These are phyloP conservation scores for Cremastinae sp. DNA, from an alignment of 2,888 invertebrate species.

Conservation along the genomic window DNA sequence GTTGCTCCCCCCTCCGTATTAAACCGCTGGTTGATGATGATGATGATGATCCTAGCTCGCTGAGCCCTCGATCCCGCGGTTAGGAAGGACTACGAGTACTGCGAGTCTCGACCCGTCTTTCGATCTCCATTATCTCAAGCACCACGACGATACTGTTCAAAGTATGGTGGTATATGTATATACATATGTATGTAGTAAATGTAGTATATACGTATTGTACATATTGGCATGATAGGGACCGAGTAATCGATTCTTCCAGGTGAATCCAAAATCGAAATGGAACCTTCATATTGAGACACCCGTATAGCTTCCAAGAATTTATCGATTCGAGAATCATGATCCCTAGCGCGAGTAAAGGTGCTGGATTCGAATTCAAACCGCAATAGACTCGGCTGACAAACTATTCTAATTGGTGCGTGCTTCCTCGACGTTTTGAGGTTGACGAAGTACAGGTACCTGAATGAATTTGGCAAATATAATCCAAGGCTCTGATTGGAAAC, in stretches of 20 bases:
- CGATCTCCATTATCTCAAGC: constrained; percentile 22
- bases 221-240: constrained; percentile 7
- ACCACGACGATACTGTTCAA: constrained; percentile 1
- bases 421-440: constrained; percentile 19
- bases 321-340: constrained; percentile 40
- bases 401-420: constrained; percentile 60
- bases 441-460: constrained; percentile 19
- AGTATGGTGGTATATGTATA: constrained; percentile 1
- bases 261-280: too few species aligned
- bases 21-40: not conserved
- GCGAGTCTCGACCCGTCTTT: constrained; percentile 2
- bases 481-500: not conserved
- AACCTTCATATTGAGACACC: too few species aligned
- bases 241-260: constrained; percentile 9
- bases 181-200: too few species aligned
- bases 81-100: not conserved
- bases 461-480: constrained; percentile 2
- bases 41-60: not conserved
- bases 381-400: constrained; percentile 55
- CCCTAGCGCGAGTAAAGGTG: constrained; percentile 53
- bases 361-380: constrained; percentile 32
- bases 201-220: too few species aligned
- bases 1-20: not conserved
- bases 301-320: too few species aligned
- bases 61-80: constrained; percentile 8